Conservation (phyloP, 1,140 invertebrate species). For the Hermetia illucens region DNA sequence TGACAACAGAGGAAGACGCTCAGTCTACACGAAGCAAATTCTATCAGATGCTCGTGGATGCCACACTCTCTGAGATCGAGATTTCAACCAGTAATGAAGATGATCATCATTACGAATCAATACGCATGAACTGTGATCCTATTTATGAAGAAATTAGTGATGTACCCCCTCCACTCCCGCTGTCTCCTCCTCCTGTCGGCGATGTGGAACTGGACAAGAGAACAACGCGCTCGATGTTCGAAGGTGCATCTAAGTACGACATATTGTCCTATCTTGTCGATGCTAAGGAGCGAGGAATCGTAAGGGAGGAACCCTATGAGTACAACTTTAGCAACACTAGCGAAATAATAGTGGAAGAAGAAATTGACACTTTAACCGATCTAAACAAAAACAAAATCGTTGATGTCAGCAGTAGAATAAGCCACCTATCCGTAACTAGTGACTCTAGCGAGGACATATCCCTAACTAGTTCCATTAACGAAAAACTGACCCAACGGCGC, state of each 20-base stretch:
- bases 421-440: conserved; percentile 41
- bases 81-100: conserved; percentile 40
- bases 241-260: conserved; percentile 75
- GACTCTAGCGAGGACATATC: conserved; percentile 56
- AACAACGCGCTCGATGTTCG: conserved; percentile 57
- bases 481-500: conserved; percentile 32
- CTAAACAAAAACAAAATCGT: conserved; percentile 32
- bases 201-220: conserved; percentile 47
- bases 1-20: conserved; percentile 36
- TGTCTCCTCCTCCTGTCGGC: conserved; percentile 53
- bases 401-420: conserved; percentile 40
- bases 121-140: conserved; percentile 56
- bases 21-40: conserved; percentile 45
- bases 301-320: conserved; percentile 43
- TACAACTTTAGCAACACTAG: conserved; percentile 40
- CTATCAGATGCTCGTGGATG: conserved; percentile 51
- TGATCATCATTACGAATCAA: conserved; percentile 64
- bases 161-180: conserved; percentile 58
- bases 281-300: conserved; percentile 58
- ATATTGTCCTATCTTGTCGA: conserved; percentile 77
- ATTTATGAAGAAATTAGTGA: conserved; percentile 80
- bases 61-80: conserved; percentile 44
- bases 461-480: conserved; percentile 38
- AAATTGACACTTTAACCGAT: conserved; percentile 36
- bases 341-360: conserved; percentile 36